Base-by-base conservation (phyloP, 92 coral and sea anemone species). In the Heteractis magnifica region DNA sequence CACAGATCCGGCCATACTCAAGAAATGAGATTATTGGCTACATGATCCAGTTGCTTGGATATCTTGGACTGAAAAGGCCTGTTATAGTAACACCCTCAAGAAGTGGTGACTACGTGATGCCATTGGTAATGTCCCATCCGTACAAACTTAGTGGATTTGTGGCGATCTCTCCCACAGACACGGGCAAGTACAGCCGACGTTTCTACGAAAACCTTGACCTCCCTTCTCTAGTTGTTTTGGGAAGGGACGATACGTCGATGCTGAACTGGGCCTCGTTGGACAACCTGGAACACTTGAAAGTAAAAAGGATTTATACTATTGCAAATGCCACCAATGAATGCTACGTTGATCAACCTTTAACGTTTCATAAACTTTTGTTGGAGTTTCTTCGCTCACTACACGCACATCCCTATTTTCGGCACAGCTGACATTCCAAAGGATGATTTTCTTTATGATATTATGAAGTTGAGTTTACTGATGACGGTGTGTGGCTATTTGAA, bases 21-120 rank as follows among this genome's bases (percentile, higher is more conserved):
- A 79, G 80, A 0, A 87, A 84, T 18, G 92, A 89, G 68, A 84
- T 90, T 10, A 85, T 94, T 16, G 87, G 77, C 18, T 90, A 90
- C 62, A 90, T 95, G 92, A 80, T 87, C 14, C 79, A 80, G 52
- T 49, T 93, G 44, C 72, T 87, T 52, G 18, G 80, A 16, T 76
- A 79, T 18, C 78, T 95, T n/a, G 58, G 76, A 10, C 87, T 90
- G 5, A 77, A 87, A 13, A 58, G 44, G 19, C 95, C 94, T 7
- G 91, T 90, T 4, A 10, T 95, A 0, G 98, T 94, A 3, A 87
- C 98, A 4, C 98, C 98, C 0, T 88, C 94, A 5, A 86, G 80
- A 44, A 79, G 95, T 50, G 98, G 98, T 0, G 92, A 91, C 26
- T 95, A 87, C 55, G 88, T 97, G 8, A 89, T 95, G 92, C 98